These are phyloP conservation scores for Pitangus sulphuratus DNA, from an alignment of 2,797 vertebrate genomes.

Conservation along the genomic window DNA sequence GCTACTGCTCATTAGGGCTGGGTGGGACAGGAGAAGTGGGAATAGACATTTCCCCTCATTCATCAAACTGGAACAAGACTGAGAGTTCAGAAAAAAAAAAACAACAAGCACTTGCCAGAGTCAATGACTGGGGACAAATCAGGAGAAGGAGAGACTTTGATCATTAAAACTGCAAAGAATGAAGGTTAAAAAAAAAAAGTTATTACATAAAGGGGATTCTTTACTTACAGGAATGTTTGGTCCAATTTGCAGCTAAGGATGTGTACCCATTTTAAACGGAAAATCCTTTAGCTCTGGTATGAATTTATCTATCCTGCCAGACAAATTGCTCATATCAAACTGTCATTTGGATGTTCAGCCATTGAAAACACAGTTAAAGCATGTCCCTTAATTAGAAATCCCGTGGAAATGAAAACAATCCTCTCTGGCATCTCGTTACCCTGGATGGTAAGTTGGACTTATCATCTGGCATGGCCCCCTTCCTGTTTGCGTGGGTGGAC, in stretches of 20 bases:
- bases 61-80: conserved; percentile 45
- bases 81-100: conserved; percentile 41
- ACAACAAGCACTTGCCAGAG: conserved; percentile 10
- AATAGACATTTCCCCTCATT: conserved; percentile 62
- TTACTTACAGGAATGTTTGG: conserved; percentile 25
- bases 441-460: conserved; percentile 38
- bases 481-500: conserved; percentile 45
- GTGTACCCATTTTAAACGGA: conserved; percentile 41
- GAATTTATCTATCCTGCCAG: conserved; percentile 51
- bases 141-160: conserved; percentile 20
- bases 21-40: conserved; percentile 55
- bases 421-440: conserved; percentile 50
- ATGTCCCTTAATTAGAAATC: conserved; percentile 46
- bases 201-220: conserved; percentile 42
- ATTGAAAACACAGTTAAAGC: conserved; percentile 55
- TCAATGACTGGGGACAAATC: conserved; percentile 28
- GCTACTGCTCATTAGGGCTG: conserved; percentile 38
- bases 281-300: conserved; percentile 67
- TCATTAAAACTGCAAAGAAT: conserved; percentile 13
- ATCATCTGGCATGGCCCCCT: not conserved
- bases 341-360: conserved; percentile 55
- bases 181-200: conserved; percentile 10
- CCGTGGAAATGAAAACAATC: conserved; percentile 45
- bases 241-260: not conserved
- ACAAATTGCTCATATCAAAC: conserved; percentile 57